A percentile compares a stretch with the other conserved stretches of the same genome.
Evolutionary conservation across 2,888 invertebrate genomes (phyloP).

Genomic region (Tenthredo notha): DNA sequence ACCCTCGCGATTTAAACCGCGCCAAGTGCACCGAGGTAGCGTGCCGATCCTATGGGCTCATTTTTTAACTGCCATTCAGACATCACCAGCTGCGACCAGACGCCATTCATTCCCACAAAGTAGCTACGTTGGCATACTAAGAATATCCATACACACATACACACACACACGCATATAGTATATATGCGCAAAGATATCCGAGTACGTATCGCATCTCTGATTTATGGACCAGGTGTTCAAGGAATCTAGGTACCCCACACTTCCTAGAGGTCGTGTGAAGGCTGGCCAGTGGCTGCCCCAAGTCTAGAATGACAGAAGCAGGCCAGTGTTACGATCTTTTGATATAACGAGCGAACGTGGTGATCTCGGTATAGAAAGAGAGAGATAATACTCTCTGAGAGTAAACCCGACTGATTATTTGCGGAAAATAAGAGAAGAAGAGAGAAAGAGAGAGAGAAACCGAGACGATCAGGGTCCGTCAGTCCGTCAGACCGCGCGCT

Average conservation of each 20-base stretch:
- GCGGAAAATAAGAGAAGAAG: not conserved
- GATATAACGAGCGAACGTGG: constrained; percentile 46
- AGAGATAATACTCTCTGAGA: constrained; percentile 4
- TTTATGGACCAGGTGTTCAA: not conserved
- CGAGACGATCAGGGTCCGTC: constrained; percentile 57
- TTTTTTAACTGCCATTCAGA: constrained; percentile 49
- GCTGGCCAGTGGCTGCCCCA: not conserved
- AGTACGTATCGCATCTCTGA: constrained; percentile 21
- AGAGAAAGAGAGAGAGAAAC: constrained; percentile 37
- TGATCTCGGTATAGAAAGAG: not conserved
- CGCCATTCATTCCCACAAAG: constrained; percentile 41
- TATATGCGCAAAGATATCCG: not conserved
- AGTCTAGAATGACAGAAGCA: constrained; percentile 40
- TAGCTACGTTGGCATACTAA: not conserved
- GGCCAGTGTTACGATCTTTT: constrained; percentile 48
- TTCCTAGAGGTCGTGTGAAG: constrained; percentile 31
- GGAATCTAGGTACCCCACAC: constrained; percentile 9
- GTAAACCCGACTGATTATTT: constrained; percentile 42
- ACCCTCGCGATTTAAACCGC: not conserved
- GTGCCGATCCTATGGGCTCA: constrained; percentile 49
- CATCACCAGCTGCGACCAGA: constrained; percentile 34
- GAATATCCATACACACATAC: not conserved
- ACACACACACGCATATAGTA: not conserved
- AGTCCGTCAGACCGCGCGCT: constrained; percentile 67
- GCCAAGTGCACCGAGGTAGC: constrained; percentile 31